Conservation (phyloP, 2,113 vertebrate genomes). For the Gallinago paraguaiae region DNA sequence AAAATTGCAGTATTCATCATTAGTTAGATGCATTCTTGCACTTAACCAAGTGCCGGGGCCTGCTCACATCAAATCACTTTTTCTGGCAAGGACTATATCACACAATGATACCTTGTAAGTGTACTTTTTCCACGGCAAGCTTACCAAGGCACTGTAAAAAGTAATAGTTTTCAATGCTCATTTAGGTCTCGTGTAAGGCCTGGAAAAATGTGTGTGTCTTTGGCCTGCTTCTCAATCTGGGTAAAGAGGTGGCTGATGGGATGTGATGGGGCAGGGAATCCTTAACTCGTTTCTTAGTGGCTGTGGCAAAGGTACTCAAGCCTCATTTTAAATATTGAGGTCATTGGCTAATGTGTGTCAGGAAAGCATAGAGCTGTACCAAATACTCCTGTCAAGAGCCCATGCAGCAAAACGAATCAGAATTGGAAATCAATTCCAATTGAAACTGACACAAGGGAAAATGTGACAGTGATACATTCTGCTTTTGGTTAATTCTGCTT, state of each 20-base stretch:
- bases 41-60: not conserved
- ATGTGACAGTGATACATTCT: not conserved
- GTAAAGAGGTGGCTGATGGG: not conserved
- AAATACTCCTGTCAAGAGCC: slow-evolving; percentile 14
- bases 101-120: not conserved
- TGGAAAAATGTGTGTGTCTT: not conserved
- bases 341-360: not conserved
- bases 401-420: not conserved
- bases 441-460: not conserved
- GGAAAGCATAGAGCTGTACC: not conserved
- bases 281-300: not conserved
- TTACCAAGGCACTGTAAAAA: not conserved
- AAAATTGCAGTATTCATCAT: not conserved
- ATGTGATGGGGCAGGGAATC: slow-evolving; percentile 10
- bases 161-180: not conserved
- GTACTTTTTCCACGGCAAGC: not conserved
- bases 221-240: slow-evolving; percentile 6
- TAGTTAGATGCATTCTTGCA: not conserved
- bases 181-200: not conserved
- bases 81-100: not conserved
- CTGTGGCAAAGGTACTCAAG: not conserved
- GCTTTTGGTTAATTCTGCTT: not conserved
- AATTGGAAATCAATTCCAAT: not conserved
- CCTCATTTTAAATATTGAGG: slow-evolving; percentile 8
- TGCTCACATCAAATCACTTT: not conserved